phyloP scores from a whole-genome alignment of 2,797 vertebrate species.

The Anniella stebbinsi region DNA sequence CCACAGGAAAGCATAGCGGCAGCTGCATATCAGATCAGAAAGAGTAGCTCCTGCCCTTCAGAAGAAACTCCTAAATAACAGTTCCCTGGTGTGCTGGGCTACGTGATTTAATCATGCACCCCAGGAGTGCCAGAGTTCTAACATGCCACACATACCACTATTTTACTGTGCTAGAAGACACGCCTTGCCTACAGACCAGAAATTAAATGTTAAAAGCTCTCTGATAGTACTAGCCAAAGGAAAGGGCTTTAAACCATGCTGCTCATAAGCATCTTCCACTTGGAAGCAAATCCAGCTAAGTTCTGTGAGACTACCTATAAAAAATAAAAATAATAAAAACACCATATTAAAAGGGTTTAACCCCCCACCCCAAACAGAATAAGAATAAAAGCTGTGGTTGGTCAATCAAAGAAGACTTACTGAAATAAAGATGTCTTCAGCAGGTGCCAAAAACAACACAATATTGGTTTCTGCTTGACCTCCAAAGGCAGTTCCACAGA shows the following conservation, averaged over 20 bases:
- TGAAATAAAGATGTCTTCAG: too few species aligned
- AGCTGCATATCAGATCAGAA: slow-evolving; percentile 53
- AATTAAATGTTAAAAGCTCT: background rate
- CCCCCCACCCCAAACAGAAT: too few species aligned
- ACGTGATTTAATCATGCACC: background rate
- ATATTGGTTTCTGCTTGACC: too few species aligned
- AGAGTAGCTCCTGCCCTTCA: slow-evolving; percentile 60
- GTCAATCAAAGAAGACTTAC: too few species aligned
- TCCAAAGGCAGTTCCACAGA: too few species aligned
- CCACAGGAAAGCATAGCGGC: slow-evolving; percentile 19
- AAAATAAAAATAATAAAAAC: too few species aligned
- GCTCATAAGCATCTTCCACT: background rate
- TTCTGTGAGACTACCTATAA: background rate
- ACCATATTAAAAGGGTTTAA: too few species aligned
- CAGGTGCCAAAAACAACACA: too few species aligned
- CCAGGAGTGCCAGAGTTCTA: background rate
- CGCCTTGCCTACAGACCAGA: background rate
- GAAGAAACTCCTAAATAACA: slow-evolving; percentile 45
- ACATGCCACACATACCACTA: rapidly evolving
- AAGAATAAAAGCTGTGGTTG: too few species aligned
- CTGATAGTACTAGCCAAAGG: background rate
- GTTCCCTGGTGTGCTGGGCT: slow-evolving; percentile 36
- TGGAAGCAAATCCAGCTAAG: background rate
- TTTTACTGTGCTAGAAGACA: background rate
- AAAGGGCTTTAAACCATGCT: background rate